A percentile compares a stretch with the other conserved stretches of the same genome.
Conservation (phyloP, 2,888 invertebrate genomes). For the Polyommatus iphigenia region DNA sequence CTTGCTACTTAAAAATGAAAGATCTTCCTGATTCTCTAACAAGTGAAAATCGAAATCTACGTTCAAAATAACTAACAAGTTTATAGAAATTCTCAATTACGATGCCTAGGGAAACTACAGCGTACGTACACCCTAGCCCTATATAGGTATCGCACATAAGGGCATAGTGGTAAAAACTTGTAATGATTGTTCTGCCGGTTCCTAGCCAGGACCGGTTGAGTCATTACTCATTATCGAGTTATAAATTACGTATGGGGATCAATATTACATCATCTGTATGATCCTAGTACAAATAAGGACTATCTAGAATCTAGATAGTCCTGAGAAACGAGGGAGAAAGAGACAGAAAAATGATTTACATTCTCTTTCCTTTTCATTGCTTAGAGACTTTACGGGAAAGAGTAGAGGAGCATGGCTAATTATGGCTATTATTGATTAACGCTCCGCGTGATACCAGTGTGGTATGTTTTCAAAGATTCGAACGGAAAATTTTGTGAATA, state of each 20-base stretch:
- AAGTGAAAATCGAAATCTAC: background rate
- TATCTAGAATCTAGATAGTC: no score
- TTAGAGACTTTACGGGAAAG: no score
- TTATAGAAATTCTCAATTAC: constrained; percentile 9
- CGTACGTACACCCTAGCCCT: constrained; percentile 5
- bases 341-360: no score
- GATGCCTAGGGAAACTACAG: constrained; percentile 2
- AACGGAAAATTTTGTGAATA: no score
- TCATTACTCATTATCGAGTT: constrained; percentile 21
- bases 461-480: no score
- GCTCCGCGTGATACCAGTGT: no score
- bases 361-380: no score
- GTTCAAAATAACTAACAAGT: background rate
- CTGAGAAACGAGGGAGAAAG: no score
- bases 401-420: no score
- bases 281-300: no score
- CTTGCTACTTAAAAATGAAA: background rate
- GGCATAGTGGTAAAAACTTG: constrained; percentile 9
- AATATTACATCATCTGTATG: background rate
- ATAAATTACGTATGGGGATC: constrained; percentile 9
- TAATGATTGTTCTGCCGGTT: constrained; percentile 15
- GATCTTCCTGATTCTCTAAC: background rate
- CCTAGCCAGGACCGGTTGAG: constrained; percentile 14
- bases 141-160: constrained; percentile 7
- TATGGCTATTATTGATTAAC: no score